phyloP scores from a whole-genome alignment of 2,797 vertebrate species.

The Eleutherodactylus coqui region DNA sequence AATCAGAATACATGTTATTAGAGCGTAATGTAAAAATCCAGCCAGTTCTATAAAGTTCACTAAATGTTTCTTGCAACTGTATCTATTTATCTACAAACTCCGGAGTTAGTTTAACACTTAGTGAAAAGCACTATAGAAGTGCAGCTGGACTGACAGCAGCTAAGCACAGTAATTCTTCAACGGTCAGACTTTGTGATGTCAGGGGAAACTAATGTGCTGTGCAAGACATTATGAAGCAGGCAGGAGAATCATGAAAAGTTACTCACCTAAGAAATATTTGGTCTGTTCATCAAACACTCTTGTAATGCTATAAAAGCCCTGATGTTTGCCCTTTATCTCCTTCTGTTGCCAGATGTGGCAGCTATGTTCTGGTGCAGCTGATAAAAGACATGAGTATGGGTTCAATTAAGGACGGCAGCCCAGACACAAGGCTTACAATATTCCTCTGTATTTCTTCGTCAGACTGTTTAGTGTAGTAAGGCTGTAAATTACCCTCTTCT shows the following conservation, averaged over 20 bases:
- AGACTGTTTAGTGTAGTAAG: constrained; percentile 34
- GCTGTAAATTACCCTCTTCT: constrained; percentile 34
- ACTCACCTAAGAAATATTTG: constrained; percentile 54
- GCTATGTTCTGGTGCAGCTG: constrained; percentile 50
- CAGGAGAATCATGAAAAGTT: constrained; percentile 43
- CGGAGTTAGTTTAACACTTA: not conserved
- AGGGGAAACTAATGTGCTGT: constrained; percentile 15
- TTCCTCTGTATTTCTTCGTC: constrained; percentile 18
- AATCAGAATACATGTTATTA: too few relatives aligned
- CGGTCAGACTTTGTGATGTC: not conserved
- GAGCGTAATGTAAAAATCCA: too few relatives aligned
- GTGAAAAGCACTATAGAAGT: not conserved
- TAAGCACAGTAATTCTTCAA: not conserved
- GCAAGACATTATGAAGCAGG: not conserved
- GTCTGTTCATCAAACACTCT: constrained; percentile 42
- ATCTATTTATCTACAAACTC: not conserved
- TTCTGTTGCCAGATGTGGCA: constrained; percentile 49
- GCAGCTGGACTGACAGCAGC: not conserved
- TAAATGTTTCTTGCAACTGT: too few relatives aligned
- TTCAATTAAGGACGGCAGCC: constrained; percentile 47
- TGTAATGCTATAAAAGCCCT: constrained; percentile 54
- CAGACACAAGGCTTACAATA: constrained; percentile 26
- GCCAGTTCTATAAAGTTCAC: too few relatives aligned
- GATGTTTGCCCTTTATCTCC: constrained; percentile 50
- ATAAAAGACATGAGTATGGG: constrained; percentile 53